Base-by-base conservation (phyloP, 2,113 vertebrate genomes). In the Hippocampus zosterae region DNA sequence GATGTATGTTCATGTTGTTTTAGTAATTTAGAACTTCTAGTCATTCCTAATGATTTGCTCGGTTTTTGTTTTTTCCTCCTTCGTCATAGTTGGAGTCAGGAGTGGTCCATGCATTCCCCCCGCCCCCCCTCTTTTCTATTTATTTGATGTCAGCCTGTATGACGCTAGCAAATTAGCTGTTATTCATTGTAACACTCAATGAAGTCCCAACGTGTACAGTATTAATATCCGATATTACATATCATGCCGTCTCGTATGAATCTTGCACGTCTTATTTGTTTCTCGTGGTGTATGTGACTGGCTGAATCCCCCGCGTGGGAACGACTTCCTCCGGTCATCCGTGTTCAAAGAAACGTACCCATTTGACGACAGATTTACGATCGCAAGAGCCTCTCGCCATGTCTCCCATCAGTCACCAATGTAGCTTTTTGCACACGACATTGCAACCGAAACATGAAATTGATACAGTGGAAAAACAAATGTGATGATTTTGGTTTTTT, bases 21-120 rank as follows among this genome's bases (percentile, higher is more conserved):
- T 70, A 56, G 65, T 60, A 21, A 37, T 62, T 65, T 11, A 56
- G 23, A 50, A 15, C 46, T 77, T 52, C 59, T 25, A 25, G 3
- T 65, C 76, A 75, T 84, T 86, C 77, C 70, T 80, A 72, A 79
- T 81, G 80, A 76, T 80, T 78, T 71, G 23, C 41, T 27, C n/a
- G 21, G n/a, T 71, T 66, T 56, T n/a, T n/a, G n/a, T n/a, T 57
- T 57, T n/a, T 29, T 29, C 16, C 9, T 25, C 13, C 7, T 65
- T 44, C 25, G 40, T 65, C 40, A 62, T 8, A 62, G 12, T n/a
- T 23, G 11, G 16, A 50, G 29, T 62, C 52, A 10, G 42, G 16
- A 42, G 25, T 6, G 53, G 8, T 73, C 55, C 41, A n/a, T 5
- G 8, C 44, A 62, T 62, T 37, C n/a, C n/a, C n/a, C n/a, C n/a